Evolutionary conservation across 2,797 vertebrate species (phyloP), one percentile per base, ranked within the genome.

Genomic region (Squalus acanthias): DNA sequence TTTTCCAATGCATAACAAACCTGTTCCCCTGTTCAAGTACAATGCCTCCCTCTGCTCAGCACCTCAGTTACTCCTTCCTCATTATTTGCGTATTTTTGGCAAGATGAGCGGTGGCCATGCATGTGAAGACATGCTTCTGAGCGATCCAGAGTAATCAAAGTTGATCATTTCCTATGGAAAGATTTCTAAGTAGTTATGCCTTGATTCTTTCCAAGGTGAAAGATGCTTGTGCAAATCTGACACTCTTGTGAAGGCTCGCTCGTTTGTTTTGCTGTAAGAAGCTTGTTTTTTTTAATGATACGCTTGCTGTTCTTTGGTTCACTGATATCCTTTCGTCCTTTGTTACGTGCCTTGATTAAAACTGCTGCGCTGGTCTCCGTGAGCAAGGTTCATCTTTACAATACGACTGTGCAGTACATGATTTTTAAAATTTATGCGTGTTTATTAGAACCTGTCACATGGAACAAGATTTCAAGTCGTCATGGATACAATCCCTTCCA

Each of bases 401-500:
- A 17, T 22, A 67, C 22, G 33, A 93, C n/a, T 91, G 26, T 91
- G 57, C 29, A 9, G 29, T 63, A 13, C 12, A 1, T 1, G 15
- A 65, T 65, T 67, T 39, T 22, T 39, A 67, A 92, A 65, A 74
- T 57, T 15, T 29, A 15, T 76, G 26, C 6, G 15, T n/a, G 10
- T 67, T 96, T 96, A 96, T 12, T 96, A 99, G 99, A 98, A 98
- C 97, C 97, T 99, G 96, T 98, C 98, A 0, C 97, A 98, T 0
- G 98, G 98, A 29, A 82, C 98, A 20, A 97, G 97, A 96, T 98
- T 99, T 60, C 96, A 96, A 39, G 97, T 98, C 26, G 97, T 99
- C 82, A 96, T 98, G 94, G 98, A 98, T 22, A 98, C 98, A 8
- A 98, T 99, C 96, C 98, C 98, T 17, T 97, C 97, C 2, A 98